phyloP scores from a whole-genome alignment of 2,113 vertebrate genomes.

The Hipposideros armiger region DNA sequence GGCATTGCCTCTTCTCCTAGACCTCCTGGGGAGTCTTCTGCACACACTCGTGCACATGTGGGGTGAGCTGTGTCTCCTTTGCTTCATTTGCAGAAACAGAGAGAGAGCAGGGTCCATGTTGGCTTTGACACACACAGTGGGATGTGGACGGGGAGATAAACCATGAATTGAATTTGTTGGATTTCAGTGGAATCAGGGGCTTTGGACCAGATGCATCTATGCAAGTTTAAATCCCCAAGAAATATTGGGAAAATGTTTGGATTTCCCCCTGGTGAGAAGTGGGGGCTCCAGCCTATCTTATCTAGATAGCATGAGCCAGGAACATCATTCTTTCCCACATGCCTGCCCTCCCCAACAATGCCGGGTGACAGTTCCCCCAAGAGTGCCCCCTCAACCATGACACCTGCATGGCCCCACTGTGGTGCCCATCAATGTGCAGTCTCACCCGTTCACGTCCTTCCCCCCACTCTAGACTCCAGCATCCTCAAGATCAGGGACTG shows the following conservation, averaged over 20 bases:
- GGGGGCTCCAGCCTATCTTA: not conserved
- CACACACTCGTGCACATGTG: rapidly evolving
- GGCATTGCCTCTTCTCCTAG: not conserved
- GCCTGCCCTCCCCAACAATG: rapidly evolving
- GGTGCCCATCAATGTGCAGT: rapidly evolving
- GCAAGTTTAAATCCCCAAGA: not conserved
- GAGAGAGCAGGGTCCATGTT: rapidly evolving
- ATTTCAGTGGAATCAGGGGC: rapidly evolving
- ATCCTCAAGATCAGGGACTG: not conserved
- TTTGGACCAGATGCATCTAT: not conserved
- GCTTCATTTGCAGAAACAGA: not conserved
- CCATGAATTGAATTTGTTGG: not conserved
- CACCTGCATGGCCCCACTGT: not conserved
- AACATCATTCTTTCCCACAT: not conserved
- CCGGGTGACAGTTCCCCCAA: not conserved
- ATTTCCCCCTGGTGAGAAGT: not conserved
- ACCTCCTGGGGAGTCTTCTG: rapidly evolving
- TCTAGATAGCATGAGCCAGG: too few species aligned
- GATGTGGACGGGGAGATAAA: rapidly evolving
- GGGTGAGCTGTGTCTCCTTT: rapidly evolving
- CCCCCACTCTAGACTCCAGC: not conserved
- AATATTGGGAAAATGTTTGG: not conserved
- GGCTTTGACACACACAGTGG: too few species aligned
- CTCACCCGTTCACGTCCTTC: not conserved
- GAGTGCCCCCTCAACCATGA: rapidly evolving